A percentile compares a stretch with the other conserved stretches of the same genome.
Evolutionary conservation across 2,888 invertebrate species (phyloP).

Genomic region (Neoaliturus tenellus): DNA sequence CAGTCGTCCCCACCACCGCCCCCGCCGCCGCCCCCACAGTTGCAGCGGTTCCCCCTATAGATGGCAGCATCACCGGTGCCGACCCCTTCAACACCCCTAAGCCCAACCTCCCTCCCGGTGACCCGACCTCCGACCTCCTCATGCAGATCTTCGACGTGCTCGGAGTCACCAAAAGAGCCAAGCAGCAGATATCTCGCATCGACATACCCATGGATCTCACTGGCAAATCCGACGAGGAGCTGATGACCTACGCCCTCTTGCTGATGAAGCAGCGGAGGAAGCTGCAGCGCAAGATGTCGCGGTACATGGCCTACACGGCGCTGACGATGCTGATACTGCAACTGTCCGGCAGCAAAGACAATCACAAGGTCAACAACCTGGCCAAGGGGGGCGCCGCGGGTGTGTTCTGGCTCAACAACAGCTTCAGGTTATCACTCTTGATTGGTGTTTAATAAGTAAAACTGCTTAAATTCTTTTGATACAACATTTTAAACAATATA

Average conservation of each 20-base stretch:
- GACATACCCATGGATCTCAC: neutral
- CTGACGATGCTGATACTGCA: neutral
- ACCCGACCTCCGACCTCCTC: neutral
- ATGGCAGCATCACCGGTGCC: neutral
- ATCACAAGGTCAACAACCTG: neutral
- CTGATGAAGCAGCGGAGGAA: neutral
- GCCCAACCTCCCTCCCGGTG: neutral
- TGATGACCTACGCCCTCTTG: neutral
- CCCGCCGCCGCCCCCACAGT: no score
- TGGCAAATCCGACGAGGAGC: neutral
- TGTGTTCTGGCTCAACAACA: neutral
- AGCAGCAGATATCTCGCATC: neutral
- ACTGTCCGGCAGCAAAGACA: neutral
- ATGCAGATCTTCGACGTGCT: neutral
- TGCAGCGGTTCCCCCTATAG: no score
- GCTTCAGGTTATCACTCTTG: neutral
- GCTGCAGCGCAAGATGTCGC: neutral
- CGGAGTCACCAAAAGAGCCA: neutral
- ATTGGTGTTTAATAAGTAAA: no score
- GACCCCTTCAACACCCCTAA: neutral
- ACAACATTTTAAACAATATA: no score
- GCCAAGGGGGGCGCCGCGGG: neutral
- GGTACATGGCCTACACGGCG: neutral
- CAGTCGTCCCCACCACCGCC: no score
- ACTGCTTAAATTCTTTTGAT: no score